Evolutionary conservation across 2,888 invertebrate genomes (phyloP), one percentile per base, ranked within the genome.

Genomic region (Lasiommata megera): DNA sequence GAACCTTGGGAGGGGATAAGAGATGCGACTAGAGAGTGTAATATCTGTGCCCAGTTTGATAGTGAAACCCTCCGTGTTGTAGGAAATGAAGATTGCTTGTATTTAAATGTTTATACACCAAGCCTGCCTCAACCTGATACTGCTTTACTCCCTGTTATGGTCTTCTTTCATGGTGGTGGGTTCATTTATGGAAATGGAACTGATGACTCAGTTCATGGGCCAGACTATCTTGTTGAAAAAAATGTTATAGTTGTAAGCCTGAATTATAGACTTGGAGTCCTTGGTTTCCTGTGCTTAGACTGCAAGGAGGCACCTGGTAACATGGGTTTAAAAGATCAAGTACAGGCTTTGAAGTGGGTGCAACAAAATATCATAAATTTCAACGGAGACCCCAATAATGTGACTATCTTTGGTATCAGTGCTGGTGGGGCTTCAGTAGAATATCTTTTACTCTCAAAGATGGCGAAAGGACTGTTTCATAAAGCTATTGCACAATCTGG

Each of bases 81-180:
- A 43, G 93, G 93, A 16, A 84, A 87, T 64, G 93, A 93, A 70
- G 93, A 93, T 71, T 95, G 95, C 63, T 83, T 95, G 6, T 94
- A 93, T 67, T 74, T 95, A 17, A 95, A 95, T 73, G 93, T 95
- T 0, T 95, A 93, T 70, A 92, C 93, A 14, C 93, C 94, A 1
- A 84, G 74, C 59, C 68, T 92, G 61, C 80, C 82, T 0, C 48
- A 69, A 7, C 58, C 64, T 17, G 65, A 61, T 9, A 43, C 60
- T 6, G 28, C 62, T 9, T 63, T 65, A 3, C 61, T 81, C 6
- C 88, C 91, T 1, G 90, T 91, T 0, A 91, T 91, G 90, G 82
- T 91, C 1, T 90, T 79, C 60, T 66, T 88, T 7, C 91, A 91
- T 60, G 91, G 91, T 16, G 91, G 91, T 3, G 91, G 91, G 0